Evolutionary conservation across 2,113 vertebrate species (phyloP).

Genomic region (Neoarius graeffei): DNA sequence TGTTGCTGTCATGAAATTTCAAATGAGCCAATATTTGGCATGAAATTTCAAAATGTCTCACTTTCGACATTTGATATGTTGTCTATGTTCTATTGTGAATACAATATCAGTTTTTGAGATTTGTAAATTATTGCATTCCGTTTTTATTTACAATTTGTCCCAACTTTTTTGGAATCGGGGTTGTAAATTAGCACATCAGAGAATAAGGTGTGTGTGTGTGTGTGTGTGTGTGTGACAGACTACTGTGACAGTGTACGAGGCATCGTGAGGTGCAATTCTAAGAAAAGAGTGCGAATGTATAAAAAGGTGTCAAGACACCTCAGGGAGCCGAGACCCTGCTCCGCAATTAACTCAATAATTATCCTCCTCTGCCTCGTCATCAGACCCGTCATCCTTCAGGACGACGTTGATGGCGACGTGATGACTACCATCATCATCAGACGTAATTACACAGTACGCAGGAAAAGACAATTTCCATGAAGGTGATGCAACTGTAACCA

Average conservation of each 20-base stretch:
- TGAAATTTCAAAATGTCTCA: too few species aligned
- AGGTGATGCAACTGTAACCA: conserved; percentile 3
- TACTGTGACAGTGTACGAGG: conserved; percentile 5
- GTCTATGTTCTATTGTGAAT: too few species aligned
- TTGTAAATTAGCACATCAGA: background rate
- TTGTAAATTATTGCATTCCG: too few species aligned
- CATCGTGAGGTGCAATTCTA: conserved; percentile 5
- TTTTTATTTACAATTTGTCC: too few species aligned
- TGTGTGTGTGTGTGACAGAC: conserved; percentile 9
- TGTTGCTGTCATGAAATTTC: too few species aligned
- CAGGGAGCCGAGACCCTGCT: conserved; percentile 42
- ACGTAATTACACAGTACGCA: conserved; percentile 49
- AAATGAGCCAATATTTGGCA: too few species aligned
- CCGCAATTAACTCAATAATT: conserved; percentile 61
- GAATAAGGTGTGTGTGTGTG: background rate
- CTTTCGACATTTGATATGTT: too few species aligned
- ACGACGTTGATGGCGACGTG: conserved; percentile 16
- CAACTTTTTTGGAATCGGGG: too few species aligned
- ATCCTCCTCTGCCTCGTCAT: conserved; percentile 53
- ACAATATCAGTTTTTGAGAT: too few species aligned
- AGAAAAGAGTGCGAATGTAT: background rate
- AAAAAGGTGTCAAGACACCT: conserved; percentile 26
- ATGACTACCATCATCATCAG: conserved; percentile 35
- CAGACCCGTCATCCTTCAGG: conserved; percentile 36
- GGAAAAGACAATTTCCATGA: conserved; percentile 29